Conservation (phyloP, 1,140 invertebrate genomes). For the Zaprionus vittiger region DNA sequence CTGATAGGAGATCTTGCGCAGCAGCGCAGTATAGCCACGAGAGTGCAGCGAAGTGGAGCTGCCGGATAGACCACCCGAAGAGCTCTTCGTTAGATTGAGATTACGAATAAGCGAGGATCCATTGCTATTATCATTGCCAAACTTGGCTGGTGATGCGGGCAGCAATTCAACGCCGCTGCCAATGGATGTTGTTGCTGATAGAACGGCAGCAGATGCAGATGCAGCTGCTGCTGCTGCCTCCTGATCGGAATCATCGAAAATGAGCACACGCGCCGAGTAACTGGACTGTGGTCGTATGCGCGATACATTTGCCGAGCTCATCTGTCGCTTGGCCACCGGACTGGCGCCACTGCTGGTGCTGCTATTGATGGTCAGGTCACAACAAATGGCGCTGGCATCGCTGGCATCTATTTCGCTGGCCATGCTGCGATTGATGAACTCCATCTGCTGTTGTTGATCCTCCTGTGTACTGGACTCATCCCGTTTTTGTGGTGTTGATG, state of each 20-base stretch:
- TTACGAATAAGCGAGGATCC: constrained; percentile 71
- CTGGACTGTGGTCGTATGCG: constrained; percentile 79
- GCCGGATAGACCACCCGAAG: constrained; percentile 73
- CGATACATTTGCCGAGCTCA: constrained; percentile 68
- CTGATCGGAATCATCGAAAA: constrained; percentile 81
- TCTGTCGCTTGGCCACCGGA: constrained; percentile 73
- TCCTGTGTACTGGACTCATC: constrained; percentile 29
- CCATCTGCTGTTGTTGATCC: constrained; percentile 47
- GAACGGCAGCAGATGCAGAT: constrained; percentile 40
- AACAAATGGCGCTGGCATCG: constrained; percentile 56
- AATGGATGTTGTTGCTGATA: constrained; percentile 20
- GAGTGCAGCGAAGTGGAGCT: constrained; percentile 73
- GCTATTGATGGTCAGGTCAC: constrained; percentile 53
- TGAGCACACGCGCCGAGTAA: constrained; percentile 77
- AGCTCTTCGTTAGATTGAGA: constrained; percentile 79
- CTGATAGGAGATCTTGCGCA: constrained; percentile 81
- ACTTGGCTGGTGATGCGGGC: constrained; percentile 67
- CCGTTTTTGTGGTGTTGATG: constrained; percentile 73
- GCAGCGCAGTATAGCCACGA: constrained; percentile 68
- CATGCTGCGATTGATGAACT: constrained; percentile 64
- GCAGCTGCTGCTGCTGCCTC: constrained; percentile 56
- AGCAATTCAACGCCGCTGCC: constrained; percentile 70
- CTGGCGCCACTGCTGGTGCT: constrained; percentile 61
- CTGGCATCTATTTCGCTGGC: constrained; percentile 63
- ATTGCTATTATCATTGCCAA: constrained; percentile 61